These are phyloP conservation scores for Siphlonurus alternatus DNA, from an alignment of 2,888 invertebrate genomes.

Conservation along the genomic window DNA sequence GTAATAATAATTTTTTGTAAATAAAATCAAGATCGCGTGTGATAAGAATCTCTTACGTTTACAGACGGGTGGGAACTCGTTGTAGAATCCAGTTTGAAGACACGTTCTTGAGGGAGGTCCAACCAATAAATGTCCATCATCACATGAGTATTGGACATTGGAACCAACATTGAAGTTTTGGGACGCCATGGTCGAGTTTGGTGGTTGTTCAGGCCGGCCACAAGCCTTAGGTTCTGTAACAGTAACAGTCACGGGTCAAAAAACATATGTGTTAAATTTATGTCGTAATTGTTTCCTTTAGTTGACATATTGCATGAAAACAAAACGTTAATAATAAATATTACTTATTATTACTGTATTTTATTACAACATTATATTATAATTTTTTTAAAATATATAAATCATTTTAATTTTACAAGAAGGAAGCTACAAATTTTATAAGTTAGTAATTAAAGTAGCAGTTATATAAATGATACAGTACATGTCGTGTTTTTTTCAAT, in stretches of 20 bases:
- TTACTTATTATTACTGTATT: neutral
- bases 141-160: slow-evolving; percentile 67
- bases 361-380: neutral
- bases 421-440: too few relatives aligned
- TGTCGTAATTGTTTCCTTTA: too few relatives aligned
- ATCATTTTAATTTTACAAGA: neutral
- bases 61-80: slow-evolving; percentile 85
- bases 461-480: too few relatives aligned
- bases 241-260: neutral
- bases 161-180: slow-evolving; percentile 66
- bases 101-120: slow-evolving; percentile 72
- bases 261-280: neutral
- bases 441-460: too few relatives aligned
- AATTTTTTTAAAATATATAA: neutral
- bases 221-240: slow-evolving; percentile 69
- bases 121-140: slow-evolving; percentile 69
- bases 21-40: slow-evolving; percentile 6
- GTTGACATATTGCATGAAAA: too few relatives aligned
- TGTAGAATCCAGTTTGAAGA: slow-evolving; percentile 80
- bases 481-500: too few relatives aligned
- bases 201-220: slow-evolving; percentile 82
- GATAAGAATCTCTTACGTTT: too few relatives aligned
- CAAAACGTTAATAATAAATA: neutral
- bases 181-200: slow-evolving; percentile 65
- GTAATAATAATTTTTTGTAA: neutral